Evolutionary conservation across 2,888 invertebrate genomes (phyloP).

Genomic region (Agrotis segetum): DNA sequence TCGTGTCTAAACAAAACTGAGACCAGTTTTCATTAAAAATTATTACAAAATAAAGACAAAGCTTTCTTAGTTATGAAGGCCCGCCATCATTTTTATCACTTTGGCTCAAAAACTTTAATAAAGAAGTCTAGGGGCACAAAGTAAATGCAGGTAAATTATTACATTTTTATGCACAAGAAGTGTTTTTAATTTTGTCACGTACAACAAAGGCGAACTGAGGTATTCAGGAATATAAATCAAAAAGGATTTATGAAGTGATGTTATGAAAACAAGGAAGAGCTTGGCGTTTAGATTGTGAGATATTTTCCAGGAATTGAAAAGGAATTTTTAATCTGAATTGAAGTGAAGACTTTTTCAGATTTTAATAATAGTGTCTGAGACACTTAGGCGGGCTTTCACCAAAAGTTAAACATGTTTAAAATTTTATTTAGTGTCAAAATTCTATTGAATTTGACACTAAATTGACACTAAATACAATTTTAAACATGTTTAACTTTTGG

Average conservation of each 20-base stretch:
- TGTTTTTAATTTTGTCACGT: constrained; percentile 81
- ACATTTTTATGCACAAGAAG: constrained; percentile 82
- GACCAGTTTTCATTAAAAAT: constrained; percentile 71
- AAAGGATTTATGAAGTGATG: constrained; percentile 61
- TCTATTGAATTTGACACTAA: no score
- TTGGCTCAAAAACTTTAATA: constrained; percentile 86
- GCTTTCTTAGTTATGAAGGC: constrained; percentile 74
- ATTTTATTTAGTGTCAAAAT: no score
- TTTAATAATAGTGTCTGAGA: not conserved
- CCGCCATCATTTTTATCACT: constrained; percentile 87
- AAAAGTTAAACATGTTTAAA: no score
- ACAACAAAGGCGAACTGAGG: constrained; percentile 47
- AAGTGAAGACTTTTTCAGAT: not conserved
- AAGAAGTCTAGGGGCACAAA: constrained; percentile 76
- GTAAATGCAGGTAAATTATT: constrained; percentile 80
- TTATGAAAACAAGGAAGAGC: constrained; percentile 53
- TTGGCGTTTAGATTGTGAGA: constrained; percentile 29
- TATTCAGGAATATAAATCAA: constrained; percentile 53
- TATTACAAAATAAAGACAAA: constrained; percentile 76
- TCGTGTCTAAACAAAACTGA: constrained; percentile 39
- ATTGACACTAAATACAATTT: no score
- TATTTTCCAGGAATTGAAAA: constrained; percentile 19
- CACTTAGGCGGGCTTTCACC: no score
- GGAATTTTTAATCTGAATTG: constrained; percentile 4
- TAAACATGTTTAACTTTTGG: no score